Evolutionary conservation across 2,113 vertebrate genomes (phyloP).

Genomic region (Pseudois nayaur): DNA sequence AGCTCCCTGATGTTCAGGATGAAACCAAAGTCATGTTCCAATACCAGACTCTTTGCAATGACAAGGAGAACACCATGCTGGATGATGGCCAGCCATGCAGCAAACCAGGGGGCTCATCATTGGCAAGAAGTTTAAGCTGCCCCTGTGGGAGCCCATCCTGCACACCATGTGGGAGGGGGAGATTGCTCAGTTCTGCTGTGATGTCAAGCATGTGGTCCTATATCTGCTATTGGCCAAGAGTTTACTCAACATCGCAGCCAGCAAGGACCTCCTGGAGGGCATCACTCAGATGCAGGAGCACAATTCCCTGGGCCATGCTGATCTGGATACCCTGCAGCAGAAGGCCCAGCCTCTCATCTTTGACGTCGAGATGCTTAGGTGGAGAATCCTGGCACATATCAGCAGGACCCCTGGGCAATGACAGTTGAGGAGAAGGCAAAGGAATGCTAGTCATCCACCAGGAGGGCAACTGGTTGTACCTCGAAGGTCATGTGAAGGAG

Average conservation of each 20-base stretch:
- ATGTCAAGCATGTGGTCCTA: constrained; percentile 87
- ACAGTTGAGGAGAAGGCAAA: constrained; percentile 91
- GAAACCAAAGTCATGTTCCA: constrained; percentile 87
- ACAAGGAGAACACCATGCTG: not conserved
- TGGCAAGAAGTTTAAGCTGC: not conserved
- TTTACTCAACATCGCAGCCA: constrained; percentile 91
- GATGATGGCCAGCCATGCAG: not conserved
- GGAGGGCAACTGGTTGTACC: constrained; percentile 91
- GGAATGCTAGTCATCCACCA: constrained; percentile 91
- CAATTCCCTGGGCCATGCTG: constrained; percentile 89
- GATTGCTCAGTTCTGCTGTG: not conserved
- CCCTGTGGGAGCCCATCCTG: not conserved
- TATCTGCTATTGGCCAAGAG: constrained; percentile 95
- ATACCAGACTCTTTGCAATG: not conserved
- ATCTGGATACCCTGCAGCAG: constrained; percentile 91
- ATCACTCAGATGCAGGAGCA: constrained; percentile 94
- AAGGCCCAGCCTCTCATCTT: constrained; percentile 92
- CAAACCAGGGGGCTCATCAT: not conserved
- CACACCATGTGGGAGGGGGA: not conserved
- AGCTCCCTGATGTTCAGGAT: constrained; percentile 82
- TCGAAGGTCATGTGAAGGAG: constrained; percentile 85
- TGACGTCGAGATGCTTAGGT: constrained; percentile 90
- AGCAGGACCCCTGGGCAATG: constrained; percentile 97
- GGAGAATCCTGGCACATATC: constrained; percentile 89
- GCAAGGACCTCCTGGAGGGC: constrained; percentile 94